Evolutionary conservation across 1,140 invertebrate species (phyloP).

Genomic region (Aphelenchoides fujianensis): DNA sequence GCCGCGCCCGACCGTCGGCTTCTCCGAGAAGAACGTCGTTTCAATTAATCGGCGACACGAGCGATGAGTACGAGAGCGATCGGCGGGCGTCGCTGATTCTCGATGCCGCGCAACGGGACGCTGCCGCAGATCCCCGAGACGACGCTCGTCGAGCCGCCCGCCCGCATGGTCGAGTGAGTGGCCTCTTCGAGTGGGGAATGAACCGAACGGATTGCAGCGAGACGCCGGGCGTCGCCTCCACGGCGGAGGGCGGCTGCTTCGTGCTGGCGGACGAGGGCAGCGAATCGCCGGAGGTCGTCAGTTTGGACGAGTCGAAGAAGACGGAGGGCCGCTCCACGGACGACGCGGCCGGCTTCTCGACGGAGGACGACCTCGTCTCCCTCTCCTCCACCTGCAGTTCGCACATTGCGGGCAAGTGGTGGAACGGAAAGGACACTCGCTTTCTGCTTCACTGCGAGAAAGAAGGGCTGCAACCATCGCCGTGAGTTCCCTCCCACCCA

Average conservation of each 20-base stretch:
- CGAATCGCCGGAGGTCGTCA: constrained; percentile 20
- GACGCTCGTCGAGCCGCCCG: constrained; percentile 7
- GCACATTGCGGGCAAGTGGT: constrained; percentile 59
- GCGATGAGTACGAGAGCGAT: constrained; percentile 54
- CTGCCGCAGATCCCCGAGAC: constrained; percentile 24
- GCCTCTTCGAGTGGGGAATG: background rate
- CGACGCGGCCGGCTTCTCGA: constrained; percentile 16
- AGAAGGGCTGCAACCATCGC: constrained; percentile 53
- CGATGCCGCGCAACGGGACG: constrained; percentile 28
- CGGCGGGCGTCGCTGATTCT: constrained; percentile 31
- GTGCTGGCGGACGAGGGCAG: background rate
- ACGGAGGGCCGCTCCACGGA: constrained; percentile 4
- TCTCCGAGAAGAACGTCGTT: constrained; percentile 57
- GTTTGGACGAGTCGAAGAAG: constrained; percentile 20
- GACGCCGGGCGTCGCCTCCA: background rate
- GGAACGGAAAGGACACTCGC: constrained; percentile 60
- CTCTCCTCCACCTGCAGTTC: constrained; percentile 51
- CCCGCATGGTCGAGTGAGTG: constrained; percentile 19
- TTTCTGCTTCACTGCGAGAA: constrained; percentile 59
- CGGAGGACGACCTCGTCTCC: constrained; percentile 44
- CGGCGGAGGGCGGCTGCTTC: background rate
- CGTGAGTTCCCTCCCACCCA: constrained; percentile 4
- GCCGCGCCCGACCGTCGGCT: constrained; percentile 46
- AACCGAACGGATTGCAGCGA: background rate
- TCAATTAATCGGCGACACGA: constrained; percentile 57